Evolutionary conservation across 2,888 invertebrate genomes (phyloP), one percentile per base, ranked within the genome.

Genomic region (Blomia tropicalis): DNA sequence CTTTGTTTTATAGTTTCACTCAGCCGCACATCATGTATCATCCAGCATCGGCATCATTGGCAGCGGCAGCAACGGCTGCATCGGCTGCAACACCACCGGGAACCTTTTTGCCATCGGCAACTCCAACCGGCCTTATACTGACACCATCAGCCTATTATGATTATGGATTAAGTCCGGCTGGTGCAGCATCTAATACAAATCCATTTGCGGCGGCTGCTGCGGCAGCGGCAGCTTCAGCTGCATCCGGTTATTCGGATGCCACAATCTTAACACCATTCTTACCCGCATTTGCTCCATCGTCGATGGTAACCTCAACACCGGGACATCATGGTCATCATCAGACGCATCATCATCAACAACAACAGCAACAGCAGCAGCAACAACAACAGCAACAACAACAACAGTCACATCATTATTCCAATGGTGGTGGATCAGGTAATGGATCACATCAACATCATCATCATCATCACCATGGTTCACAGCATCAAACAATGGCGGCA

Each of bases 101-200:
- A 19, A 36, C 56, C 25, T 56, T 30, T 31, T 36, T 56, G n/a
- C 36, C 56, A n/a, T 56, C 56, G 29, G 56, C 56, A n/a, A 56
- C 56, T 19, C 56, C 56, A n/a, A 29, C 56, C 2, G 56, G 56
- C 19, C 29, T 56, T 11, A 27, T 56, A n/a, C 29, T 56, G 11
- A 58, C 51, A 36, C 64, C 25, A 53, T 30, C 62, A n/a, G 14
- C 43, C 41, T 41, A 27, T 31, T 53, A 27, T 19, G 41, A 54
- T 23, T 36, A 53, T 59, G 36, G 67, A 63, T 61, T 64, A 62
- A 47, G 32, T 63, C 23, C 30, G 61, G 14, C 66, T 66, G 1
- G 54, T 44, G 2, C 66, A 65, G 56, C 25, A n/a, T n/a, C 31
- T 36, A 36, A 2, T 3, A 31, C 56, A n/a, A 47, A 47, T 47